phyloP scores from a whole-genome alignment of 2,113 vertebrate genomes.

The Butastur rufipennis region DNA sequence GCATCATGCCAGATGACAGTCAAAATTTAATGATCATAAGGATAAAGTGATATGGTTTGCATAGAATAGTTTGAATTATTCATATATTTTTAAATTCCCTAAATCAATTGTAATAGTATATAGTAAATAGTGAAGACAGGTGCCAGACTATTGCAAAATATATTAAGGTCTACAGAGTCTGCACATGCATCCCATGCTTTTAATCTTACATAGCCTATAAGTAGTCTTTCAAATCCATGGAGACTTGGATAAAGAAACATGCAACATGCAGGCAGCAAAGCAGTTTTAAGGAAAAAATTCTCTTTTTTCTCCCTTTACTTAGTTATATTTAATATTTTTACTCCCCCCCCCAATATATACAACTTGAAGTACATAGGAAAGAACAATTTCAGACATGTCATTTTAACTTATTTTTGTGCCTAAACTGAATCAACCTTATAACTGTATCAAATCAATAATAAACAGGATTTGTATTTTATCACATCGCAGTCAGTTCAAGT shows the following conservation, averaged over 20 bases:
- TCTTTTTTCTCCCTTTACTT: not conserved
- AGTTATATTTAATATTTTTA: not conserved
- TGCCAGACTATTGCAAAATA: not conserved
- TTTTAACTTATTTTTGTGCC: not conserved
- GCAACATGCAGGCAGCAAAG: not conserved
- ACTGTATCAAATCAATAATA: not conserved
- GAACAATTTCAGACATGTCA: not conserved
- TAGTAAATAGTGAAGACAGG: not conserved
- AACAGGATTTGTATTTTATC: not conserved
- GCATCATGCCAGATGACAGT: not conserved
- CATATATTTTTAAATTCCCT: not conserved
- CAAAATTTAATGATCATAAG: not conserved
- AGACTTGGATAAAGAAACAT: not conserved
- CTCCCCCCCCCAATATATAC: not conserved
- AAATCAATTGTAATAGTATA: not conserved
- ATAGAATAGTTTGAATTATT: not conserved
- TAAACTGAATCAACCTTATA: not conserved
- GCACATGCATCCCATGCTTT: not conserved
- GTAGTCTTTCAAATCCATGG: not conserved
- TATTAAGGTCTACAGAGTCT: not conserved
- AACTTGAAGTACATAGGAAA: not conserved
- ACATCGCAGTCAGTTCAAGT: not conserved
- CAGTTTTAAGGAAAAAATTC: not conserved
- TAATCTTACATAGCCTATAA: not conserved
- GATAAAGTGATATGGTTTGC: not conserved